These are phyloP conservation scores for Cartodere bifasciata DNA, from an alignment of 2,888 invertebrate genomes.

Conservation along the genomic window DNA sequence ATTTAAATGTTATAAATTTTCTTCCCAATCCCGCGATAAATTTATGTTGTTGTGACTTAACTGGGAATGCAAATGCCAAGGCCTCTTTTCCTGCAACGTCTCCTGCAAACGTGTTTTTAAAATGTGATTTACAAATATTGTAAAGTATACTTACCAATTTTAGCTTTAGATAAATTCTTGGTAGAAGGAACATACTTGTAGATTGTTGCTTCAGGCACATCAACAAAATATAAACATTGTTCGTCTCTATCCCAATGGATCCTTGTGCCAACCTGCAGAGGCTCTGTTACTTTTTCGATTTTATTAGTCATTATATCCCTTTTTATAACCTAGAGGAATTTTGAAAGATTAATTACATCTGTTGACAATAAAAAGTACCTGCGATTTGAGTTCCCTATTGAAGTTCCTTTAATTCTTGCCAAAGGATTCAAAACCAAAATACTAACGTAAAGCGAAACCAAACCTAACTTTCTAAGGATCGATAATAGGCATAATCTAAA, in stretches of 20 bases:
- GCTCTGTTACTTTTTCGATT: not conserved
- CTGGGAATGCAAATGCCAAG: slow-evolving; percentile 46
- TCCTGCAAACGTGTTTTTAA: too few species aligned
- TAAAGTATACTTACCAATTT: slow-evolving; percentile 3
- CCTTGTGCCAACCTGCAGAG: slow-evolving; percentile 2
- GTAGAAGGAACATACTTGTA: slow-evolving; percentile 1
- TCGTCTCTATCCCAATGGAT: not conserved
- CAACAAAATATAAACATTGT: slow-evolving; percentile 2
- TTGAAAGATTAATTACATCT: too few species aligned
- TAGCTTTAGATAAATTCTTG: not conserved
- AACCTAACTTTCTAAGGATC: too few species aligned
- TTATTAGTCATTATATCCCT: not conserved
- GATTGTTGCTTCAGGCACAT: not conserved
- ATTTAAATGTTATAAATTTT: slow-evolving; percentile 44
- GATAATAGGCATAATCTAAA: too few species aligned
- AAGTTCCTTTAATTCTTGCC: too few species aligned
- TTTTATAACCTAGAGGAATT: too few species aligned
- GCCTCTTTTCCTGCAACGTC: slow-evolving; percentile 18
- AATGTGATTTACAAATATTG: too few species aligned
- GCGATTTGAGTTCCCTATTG: too few species aligned
- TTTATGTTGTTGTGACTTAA: slow-evolving; percentile 42
- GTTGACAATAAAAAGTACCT: too few species aligned
- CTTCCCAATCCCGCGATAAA: slow-evolving; percentile 50
- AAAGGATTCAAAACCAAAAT: too few species aligned
- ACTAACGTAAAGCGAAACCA: too few species aligned